Percentiles rank a stretch among this genome's conserved stretches.
These are phyloP conservation scores for Melikaiella ostensackeni DNA, from an alignment of 2,888 invertebrate genomes.

Conservation along the genomic window DNA sequence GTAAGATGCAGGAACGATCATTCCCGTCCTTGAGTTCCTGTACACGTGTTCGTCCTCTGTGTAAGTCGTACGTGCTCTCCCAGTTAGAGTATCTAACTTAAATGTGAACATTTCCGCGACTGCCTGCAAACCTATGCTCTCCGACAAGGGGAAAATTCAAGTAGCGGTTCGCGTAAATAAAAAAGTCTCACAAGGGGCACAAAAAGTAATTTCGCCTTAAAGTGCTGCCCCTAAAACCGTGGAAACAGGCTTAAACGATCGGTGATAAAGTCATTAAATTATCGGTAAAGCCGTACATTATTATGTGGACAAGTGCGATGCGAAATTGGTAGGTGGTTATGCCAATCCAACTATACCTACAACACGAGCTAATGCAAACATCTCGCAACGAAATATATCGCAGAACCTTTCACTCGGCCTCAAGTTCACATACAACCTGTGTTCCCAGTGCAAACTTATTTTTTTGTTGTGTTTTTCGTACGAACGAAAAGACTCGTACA, in stretches of 20 bases:
- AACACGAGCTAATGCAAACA: constrained; percentile 51
- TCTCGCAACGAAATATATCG: constrained; percentile 49
- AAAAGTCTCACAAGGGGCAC: constrained; percentile 43
- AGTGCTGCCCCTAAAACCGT: constrained; percentile 45
- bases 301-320: constrained; percentile 48
- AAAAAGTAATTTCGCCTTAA: constrained; percentile 38
- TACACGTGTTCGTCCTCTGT: constrained; percentile 23
- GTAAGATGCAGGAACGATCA: constrained; percentile 22
- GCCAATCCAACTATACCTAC: constrained; percentile 44
- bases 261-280: constrained; percentile 65
- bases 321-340: constrained; percentile 53
- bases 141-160: constrained; percentile 39
- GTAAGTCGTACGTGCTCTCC: constrained; percentile 24
- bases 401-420: constrained; percentile 50
- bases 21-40: constrained; percentile 1
- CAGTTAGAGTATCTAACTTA: constrained; percentile 31
- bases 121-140: constrained; percentile 5
- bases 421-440: constrained; percentile 41
- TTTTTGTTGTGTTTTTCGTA: constrained; percentile 15
- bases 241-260: constrained; percentile 61
- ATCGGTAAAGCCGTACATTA: constrained; percentile 55
- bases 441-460: constrained; percentile 31
- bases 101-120: constrained; percentile 24
- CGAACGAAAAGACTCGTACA: constrained; percentile 21
- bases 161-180: constrained; percentile 30